Evolutionary conservation across 2,797 vertebrate genomes (phyloP).

Genomic region (Phoebastria nigripes): DNA sequence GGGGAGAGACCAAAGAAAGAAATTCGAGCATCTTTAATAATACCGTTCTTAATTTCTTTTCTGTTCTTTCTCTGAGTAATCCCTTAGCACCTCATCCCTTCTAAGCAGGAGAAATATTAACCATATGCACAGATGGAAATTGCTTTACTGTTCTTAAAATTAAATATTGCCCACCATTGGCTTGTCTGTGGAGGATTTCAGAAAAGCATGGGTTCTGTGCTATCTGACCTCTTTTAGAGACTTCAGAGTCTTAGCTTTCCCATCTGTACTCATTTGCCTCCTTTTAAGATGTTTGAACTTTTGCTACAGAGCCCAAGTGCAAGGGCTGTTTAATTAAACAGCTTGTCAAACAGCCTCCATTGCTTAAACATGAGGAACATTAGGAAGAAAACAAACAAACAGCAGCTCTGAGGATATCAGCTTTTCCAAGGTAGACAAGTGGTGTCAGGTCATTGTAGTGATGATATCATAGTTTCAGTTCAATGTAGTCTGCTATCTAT

Average conservation of each 20-base stretch:
- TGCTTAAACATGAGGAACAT: neutral
- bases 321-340: neutral
- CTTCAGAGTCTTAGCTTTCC: neutral
- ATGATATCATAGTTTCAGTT: neutral
- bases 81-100: neutral
- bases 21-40: neutral
- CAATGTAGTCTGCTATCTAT: neutral
- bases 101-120: neutral
- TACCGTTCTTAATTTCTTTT: neutral
- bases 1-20: neutral
- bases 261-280: neutral
- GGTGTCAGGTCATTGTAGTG: neutral
- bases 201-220: neutral
- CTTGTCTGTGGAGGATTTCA: neutral
- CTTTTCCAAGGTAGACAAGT: neutral
- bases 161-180: neutral
- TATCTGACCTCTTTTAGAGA: neutral
- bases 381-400: neutral
- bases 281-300: neutral
- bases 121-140: neutral
- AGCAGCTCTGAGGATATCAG: neutral
- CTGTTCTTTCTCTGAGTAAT: neutral
- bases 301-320: neutral
- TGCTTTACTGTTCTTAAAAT: slow-evolving; percentile 3
- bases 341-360: neutral